These are phyloP conservation scores for Pelecanus crispus DNA, from an alignment of 2,113 vertebrate species.

Conservation along the genomic window DNA sequence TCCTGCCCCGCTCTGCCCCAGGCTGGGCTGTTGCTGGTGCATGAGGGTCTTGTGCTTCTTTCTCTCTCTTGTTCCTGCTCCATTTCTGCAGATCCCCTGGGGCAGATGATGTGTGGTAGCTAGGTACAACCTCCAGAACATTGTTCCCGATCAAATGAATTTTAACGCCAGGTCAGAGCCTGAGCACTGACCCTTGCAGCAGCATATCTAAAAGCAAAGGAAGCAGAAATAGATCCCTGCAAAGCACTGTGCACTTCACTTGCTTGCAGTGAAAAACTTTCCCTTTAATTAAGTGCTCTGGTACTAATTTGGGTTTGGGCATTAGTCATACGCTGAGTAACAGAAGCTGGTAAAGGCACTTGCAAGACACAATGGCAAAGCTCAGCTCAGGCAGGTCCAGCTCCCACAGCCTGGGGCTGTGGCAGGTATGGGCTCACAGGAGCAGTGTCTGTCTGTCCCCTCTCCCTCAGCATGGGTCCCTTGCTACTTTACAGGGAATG, in stretches of 20 bases:
- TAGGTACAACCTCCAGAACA: not conserved
- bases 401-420: not conserved
- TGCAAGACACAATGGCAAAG: not conserved
- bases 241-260: fast-evolving
- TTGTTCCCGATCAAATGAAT: not conserved
- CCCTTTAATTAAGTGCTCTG: not conserved
- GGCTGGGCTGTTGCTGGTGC: not conserved
- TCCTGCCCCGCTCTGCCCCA: not conserved
- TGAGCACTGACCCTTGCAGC: not conserved
- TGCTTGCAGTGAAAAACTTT: not conserved
- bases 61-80: not conserved
- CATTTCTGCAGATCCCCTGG: not conserved
- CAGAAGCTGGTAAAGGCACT: not conserved
- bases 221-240: not conserved
- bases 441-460: not conserved
- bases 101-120: fast-evolving
- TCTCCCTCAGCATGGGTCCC: not conserved
- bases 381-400: not conserved
- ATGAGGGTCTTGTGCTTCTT: not conserved
- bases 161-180: not conserved
- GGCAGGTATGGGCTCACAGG: not conserved
- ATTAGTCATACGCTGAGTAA: not conserved
- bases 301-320: not conserved
- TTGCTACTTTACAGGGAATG: not conserved
- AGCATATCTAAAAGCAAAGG: not conserved